Evolutionary conservation across 37 sponge, comb jelly and placozoan genomes (phyloP).

Genomic region (Lycopodina hypogea): DNA sequence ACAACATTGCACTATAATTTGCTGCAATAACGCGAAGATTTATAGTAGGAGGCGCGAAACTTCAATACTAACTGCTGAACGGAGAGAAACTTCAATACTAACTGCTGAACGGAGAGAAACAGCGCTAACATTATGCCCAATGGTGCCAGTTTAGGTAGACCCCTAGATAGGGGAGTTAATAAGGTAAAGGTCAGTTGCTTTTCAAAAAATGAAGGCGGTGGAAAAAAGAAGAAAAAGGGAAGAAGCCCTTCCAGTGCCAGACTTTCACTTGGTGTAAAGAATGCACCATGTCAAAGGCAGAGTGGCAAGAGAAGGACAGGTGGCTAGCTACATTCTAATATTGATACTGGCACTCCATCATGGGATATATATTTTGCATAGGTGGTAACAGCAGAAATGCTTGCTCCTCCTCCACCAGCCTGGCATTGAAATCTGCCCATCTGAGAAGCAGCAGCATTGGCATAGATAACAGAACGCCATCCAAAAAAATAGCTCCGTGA

Average conservation of each 20-base stretch:
- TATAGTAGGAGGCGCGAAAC: no score
- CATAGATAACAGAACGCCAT: conserved; percentile 32
- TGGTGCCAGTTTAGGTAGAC: neutral
- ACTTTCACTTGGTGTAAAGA: no score
- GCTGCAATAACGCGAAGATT: neutral
- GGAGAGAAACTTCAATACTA: no score
- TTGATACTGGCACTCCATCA: neutral
- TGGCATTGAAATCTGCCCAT: neutral
- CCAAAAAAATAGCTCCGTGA: conserved; percentile 25
- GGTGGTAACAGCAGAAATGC: neutral
- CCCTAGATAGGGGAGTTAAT: no score
- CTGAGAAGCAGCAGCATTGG: conserved; percentile 41
- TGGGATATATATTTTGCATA: neutral
- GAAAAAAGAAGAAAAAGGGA: no score
- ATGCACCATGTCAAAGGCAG: neutral
- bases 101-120: no score
- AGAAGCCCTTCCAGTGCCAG: no score
- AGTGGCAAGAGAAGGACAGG: neutral
- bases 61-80: no score
- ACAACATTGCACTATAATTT: neutral
- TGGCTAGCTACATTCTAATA: neutral
- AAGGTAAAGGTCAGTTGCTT: neutral
- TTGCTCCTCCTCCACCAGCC: no score
- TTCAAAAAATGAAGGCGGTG: neutral
- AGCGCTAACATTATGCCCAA: no score